Evolutionary conservation across 2,888 invertebrate genomes (phyloP).

Genomic region (Eupithecia vulgata): DNA sequence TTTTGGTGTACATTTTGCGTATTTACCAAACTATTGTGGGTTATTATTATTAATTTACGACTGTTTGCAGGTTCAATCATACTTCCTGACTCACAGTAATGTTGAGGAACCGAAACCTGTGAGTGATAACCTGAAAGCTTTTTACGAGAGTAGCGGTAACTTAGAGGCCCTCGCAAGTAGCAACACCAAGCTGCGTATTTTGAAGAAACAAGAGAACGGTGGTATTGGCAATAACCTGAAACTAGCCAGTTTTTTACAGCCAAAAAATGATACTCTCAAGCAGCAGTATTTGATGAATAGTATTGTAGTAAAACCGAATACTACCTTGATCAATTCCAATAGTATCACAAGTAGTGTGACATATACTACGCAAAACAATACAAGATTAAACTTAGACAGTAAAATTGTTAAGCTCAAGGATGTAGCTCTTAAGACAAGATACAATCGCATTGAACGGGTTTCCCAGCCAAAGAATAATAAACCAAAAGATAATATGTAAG

Average conservation of each 20-base stretch:
- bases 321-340: conserved; percentile 49
- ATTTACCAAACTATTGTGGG: conserved; percentile 41
- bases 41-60: conserved; percentile 26
- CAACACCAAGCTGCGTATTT: conserved; percentile 56
- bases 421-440: conserved; percentile 56
- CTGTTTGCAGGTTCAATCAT: conserved; percentile 69
- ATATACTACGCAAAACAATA: conserved; percentile 48
- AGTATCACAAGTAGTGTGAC: conserved; percentile 46
- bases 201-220: conserved; percentile 63
- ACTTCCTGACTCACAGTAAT: conserved; percentile 62
- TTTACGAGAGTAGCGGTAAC: conserved; percentile 80
- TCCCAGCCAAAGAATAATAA: conserved; percentile 70
- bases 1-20: conserved; percentile 47
- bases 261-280: conserved; percentile 65
- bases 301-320: conserved; percentile 63
- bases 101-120: conserved; percentile 63
- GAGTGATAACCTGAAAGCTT: conserved; percentile 77
- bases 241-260: conserved; percentile 72
- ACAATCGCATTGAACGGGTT: conserved; percentile 57
- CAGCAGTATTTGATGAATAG: conserved; percentile 60
- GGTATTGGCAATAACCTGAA: conserved; percentile 72
- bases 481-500: conserved; percentile 74
- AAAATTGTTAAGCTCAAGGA: conserved; percentile 73
- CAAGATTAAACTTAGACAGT: conserved; percentile 71
- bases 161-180: conserved; percentile 65